Evolutionary conservation across 2,797 vertebrate genomes (phyloP).

Genomic region (Diceros bicornis): DNA sequence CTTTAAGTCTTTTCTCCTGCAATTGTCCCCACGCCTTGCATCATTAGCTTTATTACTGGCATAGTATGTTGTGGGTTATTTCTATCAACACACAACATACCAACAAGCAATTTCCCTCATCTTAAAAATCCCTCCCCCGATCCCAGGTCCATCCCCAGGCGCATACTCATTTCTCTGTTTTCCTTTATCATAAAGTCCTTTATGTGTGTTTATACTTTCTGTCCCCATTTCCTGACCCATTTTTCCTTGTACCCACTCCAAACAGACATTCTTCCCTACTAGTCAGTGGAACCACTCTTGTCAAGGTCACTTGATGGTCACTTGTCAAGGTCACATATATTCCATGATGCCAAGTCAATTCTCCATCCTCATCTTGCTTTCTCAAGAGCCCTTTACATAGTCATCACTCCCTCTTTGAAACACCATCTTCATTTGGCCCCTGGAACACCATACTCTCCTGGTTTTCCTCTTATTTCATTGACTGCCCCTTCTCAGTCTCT

Average conservation of each 20-base stretch:
- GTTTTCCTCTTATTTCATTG: neutral
- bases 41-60: neutral
- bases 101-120: neutral
- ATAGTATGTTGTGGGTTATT: neutral
- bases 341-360: neutral
- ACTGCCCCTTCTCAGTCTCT: neutral
- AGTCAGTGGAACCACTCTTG: neutral
- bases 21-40: neutral
- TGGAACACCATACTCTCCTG: neutral
- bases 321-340: neutral
- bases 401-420: neutral
- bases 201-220: neutral
- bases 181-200: conserved; percentile 21
- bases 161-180: neutral
- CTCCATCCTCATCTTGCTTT: neutral
- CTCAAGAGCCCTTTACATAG: neutral
- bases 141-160: neutral
- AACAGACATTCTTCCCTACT: neutral
- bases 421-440: neutral
- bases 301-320: neutral
- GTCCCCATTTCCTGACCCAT: neutral
- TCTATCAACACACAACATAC: neutral
- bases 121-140: neutral
- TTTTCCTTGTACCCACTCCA: neutral
- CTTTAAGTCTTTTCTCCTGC: neutral